These are phyloP conservation scores for Rhabdophis nuchalis DNA, from an alignment of 2,797 vertebrate genomes.

Conservation along the genomic window DNA sequence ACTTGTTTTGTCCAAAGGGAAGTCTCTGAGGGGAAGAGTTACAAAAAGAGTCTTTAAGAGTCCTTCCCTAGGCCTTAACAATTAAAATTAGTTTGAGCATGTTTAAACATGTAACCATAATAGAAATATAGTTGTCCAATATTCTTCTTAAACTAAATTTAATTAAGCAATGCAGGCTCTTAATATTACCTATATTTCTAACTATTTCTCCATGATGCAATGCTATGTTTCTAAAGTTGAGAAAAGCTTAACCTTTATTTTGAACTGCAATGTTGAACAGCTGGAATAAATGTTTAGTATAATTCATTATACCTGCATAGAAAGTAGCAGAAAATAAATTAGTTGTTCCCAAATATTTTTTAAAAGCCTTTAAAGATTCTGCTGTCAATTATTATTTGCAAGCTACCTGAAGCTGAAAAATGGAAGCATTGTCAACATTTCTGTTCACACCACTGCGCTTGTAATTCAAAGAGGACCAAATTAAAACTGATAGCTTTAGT, in stretches of 20 bases:
- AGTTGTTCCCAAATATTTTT: neutral
- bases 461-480: neutral
- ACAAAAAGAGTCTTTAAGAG: neutral
- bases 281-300: neutral
- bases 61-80: neutral
- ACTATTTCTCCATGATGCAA: neutral
- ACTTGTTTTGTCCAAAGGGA: neutral
- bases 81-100: neutral
- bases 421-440: neutral
- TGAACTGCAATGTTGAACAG: neutral
- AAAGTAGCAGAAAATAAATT: neutral
- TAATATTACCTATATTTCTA: neutral
- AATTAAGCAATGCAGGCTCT: neutral
- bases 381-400: neutral
- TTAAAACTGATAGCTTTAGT: neutral
- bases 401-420: neutral
- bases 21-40: neutral
- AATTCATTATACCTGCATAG: neutral
- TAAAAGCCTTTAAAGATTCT: neutral
- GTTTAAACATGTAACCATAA: neutral
- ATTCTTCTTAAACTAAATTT: conserved; percentile 2
- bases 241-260: neutral
- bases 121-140: conserved; percentile 10
- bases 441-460: neutral
- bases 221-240: neutral